Evolutionary conservation across 2,113 vertebrate species (phyloP).

Genomic region (Trogon surrucura): DNA sequence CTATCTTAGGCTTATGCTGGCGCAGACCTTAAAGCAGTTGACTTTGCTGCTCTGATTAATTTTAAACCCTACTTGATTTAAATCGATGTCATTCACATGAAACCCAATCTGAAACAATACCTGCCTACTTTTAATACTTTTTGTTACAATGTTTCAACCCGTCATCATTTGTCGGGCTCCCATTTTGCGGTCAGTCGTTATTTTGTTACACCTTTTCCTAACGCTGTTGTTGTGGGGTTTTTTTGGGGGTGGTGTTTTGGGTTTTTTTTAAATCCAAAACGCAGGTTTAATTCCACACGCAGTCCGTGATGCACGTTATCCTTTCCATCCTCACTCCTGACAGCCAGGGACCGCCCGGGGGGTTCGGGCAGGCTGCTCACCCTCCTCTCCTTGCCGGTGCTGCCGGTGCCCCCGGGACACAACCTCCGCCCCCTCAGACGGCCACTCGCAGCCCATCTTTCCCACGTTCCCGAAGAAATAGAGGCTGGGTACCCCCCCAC

Average conservation of each 20-base stretch:
- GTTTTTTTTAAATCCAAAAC: neutral
- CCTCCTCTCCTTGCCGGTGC: neutral
- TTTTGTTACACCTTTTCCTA: neutral
- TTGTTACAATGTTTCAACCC: neutral
- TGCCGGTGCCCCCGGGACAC: neutral
- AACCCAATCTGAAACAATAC: neutral
- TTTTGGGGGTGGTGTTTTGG: too few species aligned
- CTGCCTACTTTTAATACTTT: neutral
- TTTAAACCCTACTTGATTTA: neutral
- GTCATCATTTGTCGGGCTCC: neutral
- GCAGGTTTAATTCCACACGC: neutral
- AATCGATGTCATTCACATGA: neutral
- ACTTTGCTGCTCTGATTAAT: neutral
- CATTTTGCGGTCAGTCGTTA: neutral
- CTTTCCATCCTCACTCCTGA: fast-evolving
- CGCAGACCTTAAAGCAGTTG: neutral
- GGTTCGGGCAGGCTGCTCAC: neutral
- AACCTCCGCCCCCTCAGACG: fast-evolving
- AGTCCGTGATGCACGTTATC: fast-evolving
- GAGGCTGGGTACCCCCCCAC: neutral
- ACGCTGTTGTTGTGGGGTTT: neutral
- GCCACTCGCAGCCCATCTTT: neutral
- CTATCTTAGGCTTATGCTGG: neutral
- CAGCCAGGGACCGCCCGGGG: fast-evolving
- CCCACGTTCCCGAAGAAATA: too few species aligned